Evolutionary conservation across 2,888 invertebrate species (phyloP).

Genomic region (Archaeoteleia sp.): DNA sequence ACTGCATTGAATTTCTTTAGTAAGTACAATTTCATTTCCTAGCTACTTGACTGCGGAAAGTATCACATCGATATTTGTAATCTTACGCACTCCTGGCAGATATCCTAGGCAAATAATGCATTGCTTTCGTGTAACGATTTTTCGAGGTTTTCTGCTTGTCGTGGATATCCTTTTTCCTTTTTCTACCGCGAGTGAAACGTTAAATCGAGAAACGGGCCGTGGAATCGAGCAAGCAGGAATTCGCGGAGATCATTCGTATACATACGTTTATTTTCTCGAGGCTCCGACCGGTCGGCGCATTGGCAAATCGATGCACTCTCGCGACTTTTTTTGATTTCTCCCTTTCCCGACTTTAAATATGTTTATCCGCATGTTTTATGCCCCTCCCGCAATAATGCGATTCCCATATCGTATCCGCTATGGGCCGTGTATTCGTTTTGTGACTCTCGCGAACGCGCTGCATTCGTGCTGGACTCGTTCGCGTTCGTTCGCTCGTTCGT

Average conservation of each 20-base stretch:
- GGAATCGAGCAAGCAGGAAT: conserved; percentile 4
- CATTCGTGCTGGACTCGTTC: conserved; percentile 5
- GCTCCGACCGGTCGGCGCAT: conserved; percentile 14
- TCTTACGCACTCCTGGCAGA: no score
- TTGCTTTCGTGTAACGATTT: neutral
- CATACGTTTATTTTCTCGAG: conserved; percentile 12
- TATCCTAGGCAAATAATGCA: neutral
- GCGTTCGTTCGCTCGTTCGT: neutral
- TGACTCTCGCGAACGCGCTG: conserved; percentile 2
- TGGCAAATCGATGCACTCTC: conserved; percentile 14
- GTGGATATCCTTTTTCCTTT: neutral
- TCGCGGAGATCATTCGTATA: conserved; percentile 8
- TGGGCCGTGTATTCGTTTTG: conserved; percentile 11
- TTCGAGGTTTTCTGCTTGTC: no score
- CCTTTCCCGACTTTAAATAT: conserved; percentile 44
- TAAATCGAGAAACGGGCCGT: conserved; percentile 5
- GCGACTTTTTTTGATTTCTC: conserved; percentile 7
- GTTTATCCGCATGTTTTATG: conserved; percentile 65
- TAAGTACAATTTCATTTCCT: no score
- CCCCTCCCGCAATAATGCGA: conserved; percentile 46
- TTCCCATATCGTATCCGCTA: conserved; percentile 15
- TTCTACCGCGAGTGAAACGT: conserved; percentile 5
- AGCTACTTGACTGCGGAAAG: no score
- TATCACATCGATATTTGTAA: no score
- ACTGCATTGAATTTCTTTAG: no score